A percentile compares a stretch with the other conserved stretches of the same genome.
phyloP scores from a whole-genome alignment of 2,888 invertebrate species.

The Patella pellucida region DNA sequence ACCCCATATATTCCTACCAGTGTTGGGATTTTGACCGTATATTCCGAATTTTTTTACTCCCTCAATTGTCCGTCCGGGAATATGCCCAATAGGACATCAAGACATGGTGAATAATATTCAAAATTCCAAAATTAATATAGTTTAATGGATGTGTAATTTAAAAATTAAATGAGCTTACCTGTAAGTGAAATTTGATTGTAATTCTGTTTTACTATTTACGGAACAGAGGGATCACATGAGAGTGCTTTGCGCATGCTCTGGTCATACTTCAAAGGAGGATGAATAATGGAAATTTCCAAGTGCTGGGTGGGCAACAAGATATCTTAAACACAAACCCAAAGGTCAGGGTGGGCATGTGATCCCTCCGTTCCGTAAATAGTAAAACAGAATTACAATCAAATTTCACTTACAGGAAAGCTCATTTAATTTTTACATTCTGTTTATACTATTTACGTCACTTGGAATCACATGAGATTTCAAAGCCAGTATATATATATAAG shows the following conservation, averaged over 20 bases:
- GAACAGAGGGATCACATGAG: neutral
- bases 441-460: neutral
- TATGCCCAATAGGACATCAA: no score
- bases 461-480: neutral
- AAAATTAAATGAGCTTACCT: neutral
- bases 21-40: no score
- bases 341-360: neutral
- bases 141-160: neutral
- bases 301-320: no score
- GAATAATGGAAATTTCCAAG: no score
- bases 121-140: no score
- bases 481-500: neutral
- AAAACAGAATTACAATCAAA: neutral
- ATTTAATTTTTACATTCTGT: neutral
- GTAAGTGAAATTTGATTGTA: constrained; percentile 1
- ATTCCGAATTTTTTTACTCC: no score
- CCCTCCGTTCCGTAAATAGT: neutral
- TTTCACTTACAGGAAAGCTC: neutral
- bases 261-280: no score
- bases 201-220: neutral
- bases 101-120: no score
- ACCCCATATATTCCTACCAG: no score
- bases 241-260: no score
- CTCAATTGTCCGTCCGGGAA: no score
- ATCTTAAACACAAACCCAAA: no score